phyloP scores from a whole-genome alignment of 2,113 vertebrate genomes.

The Cranoglanis bouderius region DNA sequence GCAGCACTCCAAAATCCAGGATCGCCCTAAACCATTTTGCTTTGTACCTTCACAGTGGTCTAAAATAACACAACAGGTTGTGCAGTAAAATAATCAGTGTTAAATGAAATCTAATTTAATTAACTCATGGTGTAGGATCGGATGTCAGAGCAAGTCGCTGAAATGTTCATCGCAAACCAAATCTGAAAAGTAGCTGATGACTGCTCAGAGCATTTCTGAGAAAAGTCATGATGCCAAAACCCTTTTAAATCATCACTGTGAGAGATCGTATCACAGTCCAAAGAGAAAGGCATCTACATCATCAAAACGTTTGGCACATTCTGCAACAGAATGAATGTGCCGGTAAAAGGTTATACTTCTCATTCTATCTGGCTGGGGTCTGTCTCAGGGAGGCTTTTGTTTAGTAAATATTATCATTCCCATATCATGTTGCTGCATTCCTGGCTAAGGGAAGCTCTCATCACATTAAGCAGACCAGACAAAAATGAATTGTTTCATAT shows the following conservation, averaged over 20 bases:
- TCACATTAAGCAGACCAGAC: constrained; percentile 46
- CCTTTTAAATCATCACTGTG: neutral
- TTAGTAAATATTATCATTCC: constrained; percentile 59
- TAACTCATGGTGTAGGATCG: neutral
- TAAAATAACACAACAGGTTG: neutral
- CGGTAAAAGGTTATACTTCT: constrained; percentile 32
- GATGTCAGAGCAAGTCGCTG: neutral
- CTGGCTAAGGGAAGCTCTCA: constrained; percentile 24
- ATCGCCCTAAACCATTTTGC: neutral
- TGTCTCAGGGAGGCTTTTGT: constrained; percentile 47
- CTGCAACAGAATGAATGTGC: neutral
- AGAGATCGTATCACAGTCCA: neutral
- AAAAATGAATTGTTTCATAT: constrained; percentile 50
- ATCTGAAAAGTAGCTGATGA: constrained; percentile 4
- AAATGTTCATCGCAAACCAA: neutral
- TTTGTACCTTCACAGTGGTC: neutral
- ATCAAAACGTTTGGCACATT: constrained; percentile 10
- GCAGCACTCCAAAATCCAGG: neutral
- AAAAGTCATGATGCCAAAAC: neutral
- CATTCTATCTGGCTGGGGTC: constrained; percentile 31
- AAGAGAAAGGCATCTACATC: constrained; percentile 16
- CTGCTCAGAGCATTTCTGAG: neutral
- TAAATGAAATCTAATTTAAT: neutral
- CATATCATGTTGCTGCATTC: constrained; percentile 38
- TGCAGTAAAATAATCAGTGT: neutral